Evolutionary conservation across 2,113 vertebrate genomes (phyloP), one percentile per base, ranked within the genome.

Genomic region (Phycodurus eques): DNA sequence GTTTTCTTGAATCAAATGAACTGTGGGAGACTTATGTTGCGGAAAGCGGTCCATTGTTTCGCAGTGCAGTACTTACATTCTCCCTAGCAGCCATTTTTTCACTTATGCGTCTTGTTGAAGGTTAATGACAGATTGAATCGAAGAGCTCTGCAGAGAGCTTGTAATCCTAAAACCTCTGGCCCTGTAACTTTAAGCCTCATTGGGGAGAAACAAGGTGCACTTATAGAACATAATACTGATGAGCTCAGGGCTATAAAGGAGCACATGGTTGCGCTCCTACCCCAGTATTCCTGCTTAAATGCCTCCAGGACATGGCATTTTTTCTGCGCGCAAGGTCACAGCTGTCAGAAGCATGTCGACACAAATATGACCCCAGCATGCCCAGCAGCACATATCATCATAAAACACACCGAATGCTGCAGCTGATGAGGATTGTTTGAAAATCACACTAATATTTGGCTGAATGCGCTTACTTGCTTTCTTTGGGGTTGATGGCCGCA

Each of bases 241-340:
- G 13, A 27, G n/a, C 43, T n/a, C 62, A 44, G 19, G 31, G 17
- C 2, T 39, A 62, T 19, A 33, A 19, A 43, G 62, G 12, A 66
- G 19, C 46, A 27, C 42, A 27, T 13, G 22, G 43, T 87, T 79
- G 79, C 77, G 80, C 73, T 79, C 72, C 62, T 67, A 77, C 65
- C 76, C 73, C 63, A 51, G n/a, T 68, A 47, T 61, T 67, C 33
- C 64, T 72, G 22, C 31, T 67, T 9, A 74, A 44, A 73, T 54
- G 54, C 75, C 74, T 43, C 67, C 66, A 51, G 66, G 68, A 59
- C 60, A 60, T 82, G 66, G 49, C 70, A 60, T 72, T 76, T 49
- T 47, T 75, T 67, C 1, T 19, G 54, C 67, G 57, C 31, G 15
- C 59, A 68, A 20, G 54, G 72, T 79, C 35, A 65, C 42, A 57